A percentile compares a stretch with the other conserved stretches of the same genome.
These are phyloP conservation scores for Anguilla megastoma DNA, from an alignment of 2,797 vertebrate species.

Conservation along the genomic window DNA sequence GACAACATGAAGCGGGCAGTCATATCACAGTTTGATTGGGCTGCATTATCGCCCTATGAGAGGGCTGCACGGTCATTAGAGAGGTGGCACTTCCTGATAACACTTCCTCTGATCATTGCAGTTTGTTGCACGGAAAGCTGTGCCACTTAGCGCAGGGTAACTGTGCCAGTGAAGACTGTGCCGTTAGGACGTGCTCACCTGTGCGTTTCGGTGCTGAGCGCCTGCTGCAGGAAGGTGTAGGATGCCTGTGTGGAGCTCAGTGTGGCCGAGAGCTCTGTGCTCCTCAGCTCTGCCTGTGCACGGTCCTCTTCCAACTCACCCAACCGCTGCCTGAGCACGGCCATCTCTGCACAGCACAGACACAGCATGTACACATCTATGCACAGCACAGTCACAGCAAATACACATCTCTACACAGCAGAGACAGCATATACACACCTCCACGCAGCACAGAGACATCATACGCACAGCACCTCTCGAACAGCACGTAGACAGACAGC, in stretches of 20 bases:
- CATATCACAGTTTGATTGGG: not conserved
- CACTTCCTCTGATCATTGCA: too few relatives aligned
- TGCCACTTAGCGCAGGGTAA: too few relatives aligned
- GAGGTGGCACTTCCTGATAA: too few relatives aligned
- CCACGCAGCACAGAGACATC: not conserved
- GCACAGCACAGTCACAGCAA: too few relatives aligned
- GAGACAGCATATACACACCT: not conserved
- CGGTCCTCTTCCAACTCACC: conserved; percentile 63
- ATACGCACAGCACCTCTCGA: not conserved
- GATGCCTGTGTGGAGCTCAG: conserved; percentile 73
- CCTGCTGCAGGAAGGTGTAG: conserved; percentile 72
- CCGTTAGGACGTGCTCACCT: conserved; percentile 56
- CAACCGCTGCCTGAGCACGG: conserved; percentile 69
- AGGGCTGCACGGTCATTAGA: too few relatives aligned
- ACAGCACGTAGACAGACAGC: not conserved
- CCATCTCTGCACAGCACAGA: conserved; percentile 64
- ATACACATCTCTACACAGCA: not conserved
- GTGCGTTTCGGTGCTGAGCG: conserved; percentile 63
- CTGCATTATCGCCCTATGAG: not conserved
- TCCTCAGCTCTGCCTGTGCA: conserved; percentile 63
- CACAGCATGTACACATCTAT: not conserved
- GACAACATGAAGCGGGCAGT: not conserved
- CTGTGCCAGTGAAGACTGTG: too few relatives aligned
- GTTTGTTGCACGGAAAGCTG: too few relatives aligned
- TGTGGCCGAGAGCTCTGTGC: conserved; percentile 70